Base-by-base conservation (phyloP, 2,888 invertebrate species). In the Anoplius nigerrimus region DNA sequence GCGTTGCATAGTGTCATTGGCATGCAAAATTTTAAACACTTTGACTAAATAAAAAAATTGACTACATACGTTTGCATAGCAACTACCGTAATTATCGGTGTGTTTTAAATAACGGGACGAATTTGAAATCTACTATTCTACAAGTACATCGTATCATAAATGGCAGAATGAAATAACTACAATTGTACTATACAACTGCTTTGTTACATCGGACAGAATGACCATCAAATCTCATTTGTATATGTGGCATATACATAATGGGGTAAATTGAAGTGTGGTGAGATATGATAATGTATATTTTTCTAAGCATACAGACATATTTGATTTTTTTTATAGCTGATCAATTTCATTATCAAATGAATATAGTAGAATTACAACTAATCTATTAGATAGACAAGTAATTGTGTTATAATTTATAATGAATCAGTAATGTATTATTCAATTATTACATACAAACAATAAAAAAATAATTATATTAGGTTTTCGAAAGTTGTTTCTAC, bases 201-300 rank as follows among this genome's bases (percentile, higher is more conserved):
- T 48, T 48, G 16, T 48, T 48, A 18, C 18, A 18, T 48, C 48
- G n/a, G 18, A 18, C 18, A 48, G 5, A 48, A 20, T 53, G 42
- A 21, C 46, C 43, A 51, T 52, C 16, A 60, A 60, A 67, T 27
- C 51, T 64, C 18, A 57, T 68, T 64, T 61, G 57, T 56, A 57
- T 43, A 45, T 57, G 54, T 45, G 20, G 21, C 42, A 57, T 61
- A 60, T 52, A 60, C 48, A 45, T 55, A 65, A 43, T 6, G 34
- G 60, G 34, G 51, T 43, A 62, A 61, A 69, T 53, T 51, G 51
- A 61, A 55, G 63, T 72, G 61, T 34, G 45, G 5, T 57, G 51
- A 63, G 27, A 74, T 64, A 62, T 62, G 51, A 80, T 75, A 82
- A 76, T 79, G 82, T 84, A 84, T 84, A 84, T 84, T 84, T 84